Base-by-base conservation (phyloP, 1,140 invertebrate species). In the Coptotermes formosanus region DNA sequence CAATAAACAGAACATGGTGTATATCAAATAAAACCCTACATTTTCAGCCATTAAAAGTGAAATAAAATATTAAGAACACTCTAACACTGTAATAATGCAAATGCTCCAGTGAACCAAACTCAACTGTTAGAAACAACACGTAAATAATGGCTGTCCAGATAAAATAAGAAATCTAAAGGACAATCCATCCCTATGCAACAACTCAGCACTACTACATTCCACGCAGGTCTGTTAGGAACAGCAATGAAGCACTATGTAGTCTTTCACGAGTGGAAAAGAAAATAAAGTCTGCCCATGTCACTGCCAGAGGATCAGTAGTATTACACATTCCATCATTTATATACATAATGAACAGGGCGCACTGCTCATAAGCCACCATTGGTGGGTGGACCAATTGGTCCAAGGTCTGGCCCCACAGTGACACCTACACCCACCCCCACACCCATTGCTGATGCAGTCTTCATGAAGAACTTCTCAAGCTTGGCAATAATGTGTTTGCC, bases 401-500 rank as follows among this genome's bases (percentile, higher is more conserved):
- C 96, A 84, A 97, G 92, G 89, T 95, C 95, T 55, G 92, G 90
- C 38, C 93, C 91, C 83, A 90, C 92, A 9, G 90, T 88, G n/a
- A 75, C 64, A 23, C 85, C 85, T 2, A 75, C 85, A 45, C 59
- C 85, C 19, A 52, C 64, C 23, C 85, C 85, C 16, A 91, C 91
- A 88, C 92, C 91, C 90, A 93, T 92, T 12, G 93, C 92, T n/a
- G 94, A 93, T 52, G 94, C 93, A 82, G 94, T 94, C 90, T 97
- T 97, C 94, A 96, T 95, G 92, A 97, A 98, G 92, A 97, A 99
- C 91, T 99, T 99, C 92, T 99, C 98, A 89, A 99, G 92, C 90
- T 99, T 99, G 88, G 98, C 98, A 89, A 99, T 97, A 88, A 99
- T 99, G 93, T 99, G 99, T 90, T 99, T 99, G 89, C 99, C 99